Base-by-base conservation (phyloP, 2,113 vertebrate species). In the Dicrurus megarhynchus region DNA sequence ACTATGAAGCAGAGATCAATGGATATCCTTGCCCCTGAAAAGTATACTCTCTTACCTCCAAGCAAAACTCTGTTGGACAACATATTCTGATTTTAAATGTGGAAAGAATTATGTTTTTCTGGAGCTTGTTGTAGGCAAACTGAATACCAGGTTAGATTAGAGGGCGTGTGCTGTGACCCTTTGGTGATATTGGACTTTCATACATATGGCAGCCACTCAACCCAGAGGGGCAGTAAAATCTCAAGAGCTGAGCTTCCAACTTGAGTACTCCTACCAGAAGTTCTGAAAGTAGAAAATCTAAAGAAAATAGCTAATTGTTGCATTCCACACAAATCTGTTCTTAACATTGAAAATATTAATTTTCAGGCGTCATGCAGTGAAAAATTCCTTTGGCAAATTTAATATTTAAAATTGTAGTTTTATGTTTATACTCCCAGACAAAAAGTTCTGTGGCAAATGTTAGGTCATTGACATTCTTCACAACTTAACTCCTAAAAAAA, bases 201-300 rank as follows among this genome's bases (percentile, higher is more conserved):
- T 7, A n/a, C 0, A 2, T 46, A 4, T 4, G 30, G 23, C 46
- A 23, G 26, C 42, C 52, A 26, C 56, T 78, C 0, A 0, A 41
- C 32, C 28, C 30, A 23, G 41, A 63, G 24, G 26, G 18, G 20
- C n/a, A 76, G 27, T 81, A 84, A 71, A 82, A 71, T 46, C 49
- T 78, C 33, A 32, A 37, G 42, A 65, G 53, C 8, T 46, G 44
- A 87, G 26, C 28, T 30, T 77, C 30, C 63, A 74, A 2, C 59
- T 20, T 77, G 42, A 70, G 10, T 55, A 60, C 18, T 80, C 33
- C 59, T 77, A 65, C 28, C 1, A 3, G 37, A 87, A 82, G n/a
- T 55, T 56, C 78, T 4, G 15, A 32, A 17, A 47, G 23, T 10
- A 57, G n/a, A 79, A 82, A 65, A 57, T 35, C 8, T 7, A 56